Evolutionary conservation across 2,888 invertebrate genomes (phyloP), one percentile per base, ranked within the genome.

Genomic region (Nemapogon koenigi): DNA sequence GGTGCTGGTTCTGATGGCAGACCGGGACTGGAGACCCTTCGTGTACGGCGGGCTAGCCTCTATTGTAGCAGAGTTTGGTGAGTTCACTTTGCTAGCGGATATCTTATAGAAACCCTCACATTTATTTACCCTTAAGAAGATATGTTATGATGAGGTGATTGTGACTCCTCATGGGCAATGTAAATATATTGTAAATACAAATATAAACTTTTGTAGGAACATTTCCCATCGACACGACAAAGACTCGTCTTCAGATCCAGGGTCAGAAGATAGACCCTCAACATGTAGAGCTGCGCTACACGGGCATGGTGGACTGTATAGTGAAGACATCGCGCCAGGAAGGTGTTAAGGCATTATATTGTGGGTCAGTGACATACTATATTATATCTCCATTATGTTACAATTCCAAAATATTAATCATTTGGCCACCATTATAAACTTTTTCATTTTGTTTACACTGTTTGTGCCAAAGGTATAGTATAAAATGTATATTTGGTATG

Each of bases 141-240:
- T n/a, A n/a, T n/a, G n/a, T n/a, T n/a, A n/a, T n/a, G n/a, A n/a
- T n/a, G n/a, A n/a, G n/a, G n/a, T n/a, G n/a, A n/a, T n/a, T n/a
- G n/a, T n/a, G n/a, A n/a, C n/a, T n/a, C n/a, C n/a, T n/a, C n/a
- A n/a, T n/a, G n/a, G n/a, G n/a, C n/a, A n/a, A n/a, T n/a, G n/a
- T n/a, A n/a, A n/a, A n/a, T n/a, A n/a, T n/a, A n/a, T n/a, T n/a
- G n/a, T n/a, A n/a, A n/a, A n/a, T n/a, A n/a, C n/a, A n/a, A n/a
- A n/a, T n/a, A n/a, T n/a, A n/a, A n/a, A n/a, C n/a, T n/a, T 41
- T 55, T 60, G 10, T 52, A 92, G 95, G 95, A 48, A 97, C 96
- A 27, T 97, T 96, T 78, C 96, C 96, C n/a, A 90, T 97, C 50
- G 97, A 97, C 67, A 93, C 94, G 18, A 91, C 95, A 15, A 97